These are phyloP conservation scores for Cantharis nigra DNA, from an alignment of 2,888 invertebrate genomes.

Conservation along the genomic window DNA sequence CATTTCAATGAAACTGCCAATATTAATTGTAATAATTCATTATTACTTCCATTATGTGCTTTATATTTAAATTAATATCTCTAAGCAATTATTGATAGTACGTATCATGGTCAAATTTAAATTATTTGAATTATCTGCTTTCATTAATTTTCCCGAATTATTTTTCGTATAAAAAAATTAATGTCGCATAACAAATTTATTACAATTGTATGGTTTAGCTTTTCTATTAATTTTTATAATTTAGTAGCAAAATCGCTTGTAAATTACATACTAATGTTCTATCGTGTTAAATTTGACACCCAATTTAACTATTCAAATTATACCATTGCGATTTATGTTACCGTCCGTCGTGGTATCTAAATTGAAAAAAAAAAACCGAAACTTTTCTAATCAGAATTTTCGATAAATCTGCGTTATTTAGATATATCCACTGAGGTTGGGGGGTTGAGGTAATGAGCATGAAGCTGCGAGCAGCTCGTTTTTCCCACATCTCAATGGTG, in stretches of 20 bases:
- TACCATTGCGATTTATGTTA: background rate
- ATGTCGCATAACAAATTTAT: background rate
- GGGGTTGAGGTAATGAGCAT: background rate
- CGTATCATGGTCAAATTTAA: background rate
- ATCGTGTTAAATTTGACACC: background rate
- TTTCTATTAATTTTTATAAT: conserved; percentile 2
- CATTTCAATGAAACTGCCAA: conserved; percentile 15
- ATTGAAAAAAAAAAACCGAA: background rate
- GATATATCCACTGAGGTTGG: no score
- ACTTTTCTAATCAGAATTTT: background rate
- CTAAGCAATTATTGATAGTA: background rate
- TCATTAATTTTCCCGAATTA: background rate
- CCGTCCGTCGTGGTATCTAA: background rate
- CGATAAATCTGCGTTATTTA: background rate
- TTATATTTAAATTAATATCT: background rate
- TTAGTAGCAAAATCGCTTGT: background rate
- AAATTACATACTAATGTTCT: background rate
- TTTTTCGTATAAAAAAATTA: background rate
- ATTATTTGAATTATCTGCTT: background rate
- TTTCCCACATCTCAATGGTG: background rate
- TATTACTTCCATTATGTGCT: background rate
- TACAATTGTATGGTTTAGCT: background rate
- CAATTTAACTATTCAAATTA: background rate
- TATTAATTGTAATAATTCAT: conserved; percentile 4
- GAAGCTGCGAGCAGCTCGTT: background rate